Evolutionary conservation across 2,888 invertebrate species (phyloP), one percentile per base, ranked within the genome.

Genomic region (Aricia artaxerxes): DNA sequence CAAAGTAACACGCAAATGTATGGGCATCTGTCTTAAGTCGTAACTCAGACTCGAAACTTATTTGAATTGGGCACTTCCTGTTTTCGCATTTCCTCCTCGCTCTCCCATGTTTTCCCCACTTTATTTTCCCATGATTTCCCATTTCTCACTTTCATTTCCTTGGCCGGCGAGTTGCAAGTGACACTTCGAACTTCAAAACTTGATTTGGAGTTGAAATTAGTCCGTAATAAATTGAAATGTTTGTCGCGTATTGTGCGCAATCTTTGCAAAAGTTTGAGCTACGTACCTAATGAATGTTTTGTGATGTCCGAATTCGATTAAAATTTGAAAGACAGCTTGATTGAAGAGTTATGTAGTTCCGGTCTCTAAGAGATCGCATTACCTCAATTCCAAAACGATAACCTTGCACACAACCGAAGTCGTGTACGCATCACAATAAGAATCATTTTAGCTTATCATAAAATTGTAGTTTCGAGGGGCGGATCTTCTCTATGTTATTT

Each of bases 1-100:
- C 11, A 35, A 69, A 24, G 11, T 69, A 69, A 69, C 35, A 69
- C 24, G 13, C n/a, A 35, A 31, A 11, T 35, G 31, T 69, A 69
- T 0, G 35, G 35, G 5, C 69, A 69, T 69, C 69, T 35, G 35
- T 69, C 69, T 4, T 38, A 38, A 64, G 31, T 64, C n/a, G n/a
- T 40, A 40, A 73, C 6, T 69, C 69, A 44, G 73, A n/a, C 73
- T 49, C 75, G 75, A 75, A 44, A 73, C 73, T 75, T 49, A 49
- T 24, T 44, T 24, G 24, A 75, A 75, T 75, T 31, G 49, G 24
- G 75, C 9, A 49, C 24, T 75, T 49, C 75, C 75, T 31, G 73
- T 49, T 73, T 44, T 1, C 13, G 35, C 69, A 69, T 69, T 69
- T 69, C 13, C 4, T 35, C 69, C 11, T 69, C 11, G 1, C 35